These are phyloP conservation scores for Sarcophaga variegata DNA, from an alignment of 2,888 invertebrate genomes.

Conservation along the genomic window DNA sequence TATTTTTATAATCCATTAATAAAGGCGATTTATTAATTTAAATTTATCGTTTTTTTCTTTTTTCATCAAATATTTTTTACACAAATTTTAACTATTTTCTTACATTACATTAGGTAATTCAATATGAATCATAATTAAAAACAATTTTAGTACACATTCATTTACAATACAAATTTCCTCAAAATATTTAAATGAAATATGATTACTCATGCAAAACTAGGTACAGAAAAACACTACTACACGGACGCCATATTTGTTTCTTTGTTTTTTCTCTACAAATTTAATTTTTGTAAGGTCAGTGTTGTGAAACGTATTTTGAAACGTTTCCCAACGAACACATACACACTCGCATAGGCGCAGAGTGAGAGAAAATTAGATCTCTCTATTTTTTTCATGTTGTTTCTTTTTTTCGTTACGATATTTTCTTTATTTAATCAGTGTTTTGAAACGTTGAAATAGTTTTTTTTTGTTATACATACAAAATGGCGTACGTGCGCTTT, in stretches of 20 bases:
- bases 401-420: conserved; percentile 7
- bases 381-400: not conserved
- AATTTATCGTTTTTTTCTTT: conserved; percentile 37
- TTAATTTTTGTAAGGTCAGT: not conserved
- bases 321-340: no score
- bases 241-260: not conserved
- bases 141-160: conserved; percentile 52
- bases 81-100: conserved; percentile 59
- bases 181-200: conserved; percentile 25
- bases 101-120: conserved; percentile 72
- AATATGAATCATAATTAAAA: conserved; percentile 76
- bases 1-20: conserved; percentile 53
- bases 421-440: not conserved
- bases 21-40: conserved; percentile 63
- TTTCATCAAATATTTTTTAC: conserved; percentile 45
- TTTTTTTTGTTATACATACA: conserved; percentile 7
- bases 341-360: no score
- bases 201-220: conserved; percentile 50
- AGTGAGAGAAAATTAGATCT: not conserved
- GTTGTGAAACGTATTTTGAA: not conserved
- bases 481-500: conserved; percentile 58
- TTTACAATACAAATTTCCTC: conserved; percentile 30
- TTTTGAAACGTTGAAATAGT: not conserved
- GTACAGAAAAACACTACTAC: not conserved
- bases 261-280: conserved; percentile 11